A percentile compares a stretch with the other conserved stretches of the same genome.
Evolutionary conservation across 2,797 vertebrate species (phyloP).

Genomic region (Sebastes taczanowskii): DNA sequence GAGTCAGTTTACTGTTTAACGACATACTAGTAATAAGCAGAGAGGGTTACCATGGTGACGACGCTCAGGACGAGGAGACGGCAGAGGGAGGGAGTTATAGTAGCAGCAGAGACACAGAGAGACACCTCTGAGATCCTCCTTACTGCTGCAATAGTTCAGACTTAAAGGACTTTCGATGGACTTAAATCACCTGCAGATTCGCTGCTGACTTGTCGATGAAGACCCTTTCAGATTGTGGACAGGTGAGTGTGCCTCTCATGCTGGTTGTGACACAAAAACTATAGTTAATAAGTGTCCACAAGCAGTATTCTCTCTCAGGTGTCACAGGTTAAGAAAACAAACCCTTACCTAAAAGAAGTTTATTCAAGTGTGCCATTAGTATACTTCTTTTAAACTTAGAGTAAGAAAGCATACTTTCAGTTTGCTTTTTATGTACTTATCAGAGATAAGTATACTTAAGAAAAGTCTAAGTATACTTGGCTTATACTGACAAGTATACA

Average conservation of each 20-base stretch:
- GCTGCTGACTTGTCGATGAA: conserved; percentile 23
- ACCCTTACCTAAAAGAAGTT: too few species aligned
- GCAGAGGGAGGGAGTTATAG: not conserved
- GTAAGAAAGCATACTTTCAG: too few species aligned
- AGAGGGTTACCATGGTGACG: conserved; percentile 44
- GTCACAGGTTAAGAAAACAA: not conserved
- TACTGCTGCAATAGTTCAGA: not conserved
- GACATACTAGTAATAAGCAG: not conserved
- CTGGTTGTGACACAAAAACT: not conserved
- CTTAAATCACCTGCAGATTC: not conserved
- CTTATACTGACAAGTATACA: too few species aligned
- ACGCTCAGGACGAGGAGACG: conserved; percentile 32
- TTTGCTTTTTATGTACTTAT: too few species aligned
- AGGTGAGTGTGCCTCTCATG: conserved; percentile 18
- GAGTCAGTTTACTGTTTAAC: not conserved
- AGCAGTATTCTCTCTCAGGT: not conserved
- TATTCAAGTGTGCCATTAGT: too few species aligned
- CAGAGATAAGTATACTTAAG: too few species aligned
- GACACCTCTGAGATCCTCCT: too few species aligned
- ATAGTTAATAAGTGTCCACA: not conserved
- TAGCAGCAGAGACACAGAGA: not conserved
- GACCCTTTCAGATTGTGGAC: not conserved
- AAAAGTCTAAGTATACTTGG: too few species aligned
- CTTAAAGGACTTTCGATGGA: conserved; percentile 2
- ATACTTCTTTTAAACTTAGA: too few species aligned